Conservation (phyloP, 2,797 vertebrate species). For the Aulostomus chinensis region DNA sequence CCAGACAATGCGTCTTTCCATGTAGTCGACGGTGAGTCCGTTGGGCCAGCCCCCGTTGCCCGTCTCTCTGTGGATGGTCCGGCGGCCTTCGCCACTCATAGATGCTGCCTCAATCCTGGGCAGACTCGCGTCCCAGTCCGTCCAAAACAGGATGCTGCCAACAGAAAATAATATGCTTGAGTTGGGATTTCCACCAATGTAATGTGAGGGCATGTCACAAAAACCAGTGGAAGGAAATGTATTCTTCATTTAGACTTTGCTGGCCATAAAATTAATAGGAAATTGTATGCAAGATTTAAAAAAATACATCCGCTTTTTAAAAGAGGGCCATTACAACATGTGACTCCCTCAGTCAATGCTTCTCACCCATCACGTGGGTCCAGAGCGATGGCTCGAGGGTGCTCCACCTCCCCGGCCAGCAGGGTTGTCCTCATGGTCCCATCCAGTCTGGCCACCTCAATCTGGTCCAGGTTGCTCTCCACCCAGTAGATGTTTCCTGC, state of each 20-base stretch:
- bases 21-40: constrained; percentile 94
- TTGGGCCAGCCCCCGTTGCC: constrained; percentile 97
- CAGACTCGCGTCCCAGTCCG: constrained; percentile 96
- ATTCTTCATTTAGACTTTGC: no score
- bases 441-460: constrained; percentile 93
- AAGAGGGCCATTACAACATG: no score
- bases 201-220: no score
- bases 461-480: constrained; percentile 96
- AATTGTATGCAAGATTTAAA: no score
- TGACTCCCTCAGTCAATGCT: no score
- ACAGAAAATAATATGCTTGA: no score
- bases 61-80: constrained; percentile 95
- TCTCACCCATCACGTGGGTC: constrained; percentile 87
- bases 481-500: constrained; percentile 98
- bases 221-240: no score
- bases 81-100: constrained; percentile 95
- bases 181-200: no score
- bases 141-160: constrained; percentile 97
- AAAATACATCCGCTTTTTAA: no score
- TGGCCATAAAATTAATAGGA: no score
- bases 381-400: constrained; percentile 91
- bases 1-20: constrained; percentile 95
- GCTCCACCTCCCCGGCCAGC: constrained; percentile 92
- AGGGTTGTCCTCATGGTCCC: constrained; percentile 92
- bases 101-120: constrained; percentile 96